These are phyloP conservation scores for Bufotes viridis DNA, from an alignment of 2,797 vertebrate species.

Conservation along the genomic window DNA sequence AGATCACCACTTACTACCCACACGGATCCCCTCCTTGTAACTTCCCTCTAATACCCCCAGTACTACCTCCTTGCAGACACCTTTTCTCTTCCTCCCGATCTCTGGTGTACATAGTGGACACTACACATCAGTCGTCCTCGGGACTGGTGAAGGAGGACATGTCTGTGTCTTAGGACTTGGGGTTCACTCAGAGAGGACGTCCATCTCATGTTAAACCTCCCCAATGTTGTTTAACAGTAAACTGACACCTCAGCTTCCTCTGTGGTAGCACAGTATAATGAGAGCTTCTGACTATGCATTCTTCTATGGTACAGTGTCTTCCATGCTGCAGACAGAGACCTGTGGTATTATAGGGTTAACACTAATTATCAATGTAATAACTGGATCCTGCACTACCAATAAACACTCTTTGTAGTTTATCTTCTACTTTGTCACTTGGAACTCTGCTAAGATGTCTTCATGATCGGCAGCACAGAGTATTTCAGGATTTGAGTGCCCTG, in stretches of 20 bases:
- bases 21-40: background rate
- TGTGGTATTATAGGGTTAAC: constrained; percentile 16
- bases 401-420: constrained; percentile 1
- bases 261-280: background rate
- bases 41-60: background rate
- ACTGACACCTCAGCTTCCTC: background rate
- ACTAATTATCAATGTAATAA: background rate
- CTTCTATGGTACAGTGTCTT: background rate
- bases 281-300: background rate
- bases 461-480: background rate
- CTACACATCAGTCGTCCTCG: background rate
- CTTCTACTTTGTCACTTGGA: background rate
- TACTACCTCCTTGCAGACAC: background rate
- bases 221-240: background rate
- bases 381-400: background rate
- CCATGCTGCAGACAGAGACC: background rate
- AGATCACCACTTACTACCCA: background rate
- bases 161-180: background rate
- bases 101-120: background rate
- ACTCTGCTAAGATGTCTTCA: background rate
- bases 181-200: background rate
- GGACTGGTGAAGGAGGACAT: background rate
- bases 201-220: background rate
- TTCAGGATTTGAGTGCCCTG: background rate
- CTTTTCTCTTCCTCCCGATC: background rate